Evolutionary conservation across 2,797 vertebrate species (phyloP).

Genomic region (Cossypha dichroa): DNA sequence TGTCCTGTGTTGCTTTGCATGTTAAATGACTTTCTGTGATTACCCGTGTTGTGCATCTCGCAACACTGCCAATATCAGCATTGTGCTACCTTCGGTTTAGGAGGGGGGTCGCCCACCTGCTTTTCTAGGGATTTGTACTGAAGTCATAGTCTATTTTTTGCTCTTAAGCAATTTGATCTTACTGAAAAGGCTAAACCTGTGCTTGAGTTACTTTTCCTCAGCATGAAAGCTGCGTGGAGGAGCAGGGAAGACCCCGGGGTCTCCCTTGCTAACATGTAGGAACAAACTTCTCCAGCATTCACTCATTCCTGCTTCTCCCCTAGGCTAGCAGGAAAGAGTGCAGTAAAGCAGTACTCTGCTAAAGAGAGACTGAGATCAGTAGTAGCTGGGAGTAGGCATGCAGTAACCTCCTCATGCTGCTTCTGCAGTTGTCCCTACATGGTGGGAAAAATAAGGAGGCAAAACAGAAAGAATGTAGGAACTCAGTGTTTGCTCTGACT

Average conservation of each 20-base stretch:
- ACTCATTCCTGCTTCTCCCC: background rate
- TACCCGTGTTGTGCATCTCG: background rate
- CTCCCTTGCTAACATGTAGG: rapidly evolving
- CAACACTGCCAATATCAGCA: background rate
- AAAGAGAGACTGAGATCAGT: background rate
- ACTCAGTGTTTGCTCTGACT: background rate
- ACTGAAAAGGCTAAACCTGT: background rate
- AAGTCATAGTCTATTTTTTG: constrained; percentile 45
- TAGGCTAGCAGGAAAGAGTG: too few relatives aligned
- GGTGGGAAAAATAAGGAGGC: background rate
- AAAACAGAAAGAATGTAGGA: background rate
- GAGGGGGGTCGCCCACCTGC: background rate
- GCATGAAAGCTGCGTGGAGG: background rate
- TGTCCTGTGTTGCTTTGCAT: background rate
- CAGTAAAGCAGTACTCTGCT: background rate
- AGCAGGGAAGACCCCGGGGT: background rate
- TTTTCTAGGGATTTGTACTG: background rate
- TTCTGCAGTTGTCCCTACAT: background rate
- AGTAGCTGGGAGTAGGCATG: background rate
- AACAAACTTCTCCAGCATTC: background rate
- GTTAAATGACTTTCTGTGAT: background rate
- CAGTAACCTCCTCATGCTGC: background rate
- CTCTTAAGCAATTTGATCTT: background rate
- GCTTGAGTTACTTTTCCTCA: background rate
- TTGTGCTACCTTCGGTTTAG: background rate